Conservation (phyloP, 1,140 invertebrate species). For the Trichonephila clavata region DNA sequence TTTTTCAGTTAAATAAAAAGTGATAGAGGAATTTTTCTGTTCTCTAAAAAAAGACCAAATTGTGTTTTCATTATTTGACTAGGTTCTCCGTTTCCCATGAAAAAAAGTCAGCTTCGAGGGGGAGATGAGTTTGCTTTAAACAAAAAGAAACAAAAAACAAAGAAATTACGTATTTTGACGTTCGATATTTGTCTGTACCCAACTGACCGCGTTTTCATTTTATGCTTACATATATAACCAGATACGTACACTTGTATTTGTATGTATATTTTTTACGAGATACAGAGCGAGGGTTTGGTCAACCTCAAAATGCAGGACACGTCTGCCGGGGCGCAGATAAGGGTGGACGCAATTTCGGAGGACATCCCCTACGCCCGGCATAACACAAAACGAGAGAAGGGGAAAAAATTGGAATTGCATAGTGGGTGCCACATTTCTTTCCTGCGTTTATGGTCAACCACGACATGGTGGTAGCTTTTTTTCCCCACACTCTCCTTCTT, state of each 20-base stretch:
- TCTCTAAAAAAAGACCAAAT: too few relatives aligned
- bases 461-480: not conserved
- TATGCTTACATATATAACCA: constrained; percentile 31
- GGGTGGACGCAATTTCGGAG: constrained; percentile 70
- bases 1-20: too few relatives aligned
- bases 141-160: not conserved
- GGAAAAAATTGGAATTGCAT: constrained; percentile 38
- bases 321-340: constrained; percentile 60
- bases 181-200: constrained; percentile 5
- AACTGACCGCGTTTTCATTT: constrained; percentile 58
- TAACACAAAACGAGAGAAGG: not conserved
- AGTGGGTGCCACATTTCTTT: constrained; percentile 12
- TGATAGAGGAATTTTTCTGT: too few relatives aligned
- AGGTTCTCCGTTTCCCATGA: too few relatives aligned
- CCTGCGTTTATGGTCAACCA: constrained; percentile 45
- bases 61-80: too few relatives aligned
- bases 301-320: constrained; percentile 59
- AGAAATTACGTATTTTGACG: not conserved
- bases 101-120: not conserved
- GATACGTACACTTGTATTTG: constrained; percentile 63
- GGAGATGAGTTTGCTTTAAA: not conserved
- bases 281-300: constrained; percentile 12
- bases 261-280: constrained; percentile 66
- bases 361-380: not conserved
- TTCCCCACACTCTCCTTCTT: too few relatives aligned